Conservation (phyloP, 1,140 invertebrate genomes). For the Eumeta japonica region DNA sequence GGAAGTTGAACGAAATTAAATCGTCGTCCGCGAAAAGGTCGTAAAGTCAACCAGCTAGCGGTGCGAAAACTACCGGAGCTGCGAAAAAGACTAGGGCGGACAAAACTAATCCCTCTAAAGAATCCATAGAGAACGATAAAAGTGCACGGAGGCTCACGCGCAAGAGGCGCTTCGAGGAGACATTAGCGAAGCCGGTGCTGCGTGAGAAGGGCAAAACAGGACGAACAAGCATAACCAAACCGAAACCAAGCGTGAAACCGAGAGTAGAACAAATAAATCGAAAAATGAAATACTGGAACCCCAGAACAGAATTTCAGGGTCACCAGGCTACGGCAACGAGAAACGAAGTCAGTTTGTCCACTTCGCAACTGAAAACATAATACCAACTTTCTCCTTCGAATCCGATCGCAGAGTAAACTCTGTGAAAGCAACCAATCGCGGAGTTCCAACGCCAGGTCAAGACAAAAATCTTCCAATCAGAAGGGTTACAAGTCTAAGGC, state of each 20-base stretch:
- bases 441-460: slow-evolving; percentile 11
- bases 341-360: slow-evolving; percentile 36
- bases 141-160: slow-evolving; percentile 22
- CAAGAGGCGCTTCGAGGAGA: slow-evolving; percentile 33
- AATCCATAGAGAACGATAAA: slow-evolving; percentile 48
- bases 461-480: too few relatives aligned
- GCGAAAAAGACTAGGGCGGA: too few relatives aligned
- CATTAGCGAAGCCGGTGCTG: slow-evolving; percentile 32
- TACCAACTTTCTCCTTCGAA: slow-evolving; percentile 33
- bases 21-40: too few relatives aligned
- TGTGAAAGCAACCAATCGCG: slow-evolving; percentile 21
- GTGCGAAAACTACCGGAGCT: too few relatives aligned
- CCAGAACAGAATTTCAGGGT: slow-evolving; percentile 24
- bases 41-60: too few relatives aligned
- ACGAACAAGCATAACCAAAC: slow-evolving; percentile 22
- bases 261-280: slow-evolving; percentile 25
- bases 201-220: slow-evolving; percentile 42
- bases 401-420: slow-evolving; percentile 33
- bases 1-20: slow-evolving; percentile 13
- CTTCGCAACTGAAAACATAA: slow-evolving; percentile 30
- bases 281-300: slow-evolving; percentile 18
- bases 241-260: too few relatives aligned
- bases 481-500: too few relatives aligned
- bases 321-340: slow-evolving; percentile 35
- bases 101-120: slow-evolving; percentile 30